Base-by-base conservation (phyloP, 1,140 invertebrate species). In the Bombus confusus region DNA sequence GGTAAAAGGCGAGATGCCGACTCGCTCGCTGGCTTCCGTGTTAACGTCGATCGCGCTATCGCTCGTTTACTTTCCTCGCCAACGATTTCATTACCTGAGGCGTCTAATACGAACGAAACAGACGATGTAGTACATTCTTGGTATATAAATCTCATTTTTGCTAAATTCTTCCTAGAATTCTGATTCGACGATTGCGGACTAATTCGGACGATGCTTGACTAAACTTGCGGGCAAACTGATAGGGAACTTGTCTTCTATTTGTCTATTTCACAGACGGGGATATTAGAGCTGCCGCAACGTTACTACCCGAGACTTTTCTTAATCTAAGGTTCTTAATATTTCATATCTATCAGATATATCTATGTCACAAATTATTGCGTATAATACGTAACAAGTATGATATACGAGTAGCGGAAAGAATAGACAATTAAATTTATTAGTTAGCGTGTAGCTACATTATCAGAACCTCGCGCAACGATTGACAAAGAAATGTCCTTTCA, bases 1-100 rank as follows among this genome's bases (percentile, higher is more conserved):
- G 75, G 74, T 83, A 85, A 85, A 85, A 85, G 66, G 18, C 37
- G 66, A 28, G 66, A 31, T 28, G 8, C 22, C 75, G 10, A 57
- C 34, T 43, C 37, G n/a, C 15, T 18, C 71, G 71, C 25, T 47
- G 10, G 69, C 59, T 62, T 64, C 47, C 75, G 62, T 75, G 59
- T 71, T 47, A 41, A 12, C 57, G 22, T 28, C 22, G 18, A 25
- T 37, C 39, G 4, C 34, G 22, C 71, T 28, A n/a, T 52, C 47
- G 47, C 39, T 13, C 15, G 22, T 28, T 39, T 64, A 57, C 57
- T 87, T 76, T 66, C 64, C 28, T 34, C 41, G 41, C 18, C n/a
- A 64, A 79, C 81, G 41, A 59, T 83, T 59, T n/a, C 9, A 34
- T 72, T 80, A 47, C 68, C 37, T 22, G 22, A 52, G 47, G 47